Percentiles rank a stretch among this genome's conserved stretches.
Evolutionary conservation across 64 coral and sea anemone genomes (phyloP).

Genomic region (Anthopleura sola): DNA sequence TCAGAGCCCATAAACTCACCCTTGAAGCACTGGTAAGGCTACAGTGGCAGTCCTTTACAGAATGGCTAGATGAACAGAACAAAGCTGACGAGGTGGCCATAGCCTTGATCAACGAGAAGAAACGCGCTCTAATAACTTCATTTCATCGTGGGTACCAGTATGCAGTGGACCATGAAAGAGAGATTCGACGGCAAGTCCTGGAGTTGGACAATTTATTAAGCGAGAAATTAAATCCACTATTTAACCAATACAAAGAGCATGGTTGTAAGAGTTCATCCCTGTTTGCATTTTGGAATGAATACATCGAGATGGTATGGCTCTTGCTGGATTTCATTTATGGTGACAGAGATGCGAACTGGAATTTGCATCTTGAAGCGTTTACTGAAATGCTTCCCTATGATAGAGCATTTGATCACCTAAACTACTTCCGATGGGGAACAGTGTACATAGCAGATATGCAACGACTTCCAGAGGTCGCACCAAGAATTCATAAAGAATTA

Average conservation of each 20-base stretch:
- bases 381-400: slow-evolving; percentile 47
- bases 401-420: slow-evolving; percentile 44
- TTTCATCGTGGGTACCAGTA: neutral
- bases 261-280: neutral
- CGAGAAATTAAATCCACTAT: neutral
- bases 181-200: neutral
- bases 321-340: slow-evolving; percentile 43
- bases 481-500: slow-evolving; percentile 27
- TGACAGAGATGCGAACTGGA: slow-evolving; percentile 47
- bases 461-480: slow-evolving; percentile 4
- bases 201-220: neutral
- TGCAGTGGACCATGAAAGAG: neutral
- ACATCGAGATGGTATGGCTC: slow-evolving; percentile 51
- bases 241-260: neutral
- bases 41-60: slow-evolving; percentile 28
- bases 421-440: slow-evolving; percentile 39
- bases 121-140: neutral
- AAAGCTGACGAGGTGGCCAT: neutral
- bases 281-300: slow-evolving; percentile 39
- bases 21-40: slow-evolving; percentile 33
- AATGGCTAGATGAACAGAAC: slow-evolving; percentile 16
- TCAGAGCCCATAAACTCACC: slow-evolving; percentile 24
- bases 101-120: neutral
- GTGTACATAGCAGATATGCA: slow-evolving; percentile 46
- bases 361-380: slow-evolving; percentile 34